Base-by-base conservation (phyloP, 2,888 invertebrate species). In the Coronaproctus castanopsis region DNA sequence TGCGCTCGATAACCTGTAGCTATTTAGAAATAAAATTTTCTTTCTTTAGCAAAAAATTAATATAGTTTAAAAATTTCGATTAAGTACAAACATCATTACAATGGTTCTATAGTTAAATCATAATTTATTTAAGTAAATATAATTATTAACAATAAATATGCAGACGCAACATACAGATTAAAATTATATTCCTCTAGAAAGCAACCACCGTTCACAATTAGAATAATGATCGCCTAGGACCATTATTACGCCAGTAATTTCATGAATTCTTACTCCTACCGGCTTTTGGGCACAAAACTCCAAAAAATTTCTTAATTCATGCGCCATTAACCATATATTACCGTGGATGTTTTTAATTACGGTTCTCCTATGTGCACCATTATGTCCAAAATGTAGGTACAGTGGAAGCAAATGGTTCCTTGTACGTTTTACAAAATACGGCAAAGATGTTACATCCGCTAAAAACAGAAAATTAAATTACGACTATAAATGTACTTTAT, bases 311-410 rank as follows among this genome's bases (percentile, higher is more conserved):
- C 78, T 78, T 51, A 91, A 69, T 64, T 86, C 84, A 50, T 78
- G 75, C 66, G 85, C 84, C 64, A 90, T 69, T 24, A 73, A 67
- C 87, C 90, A 90, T 66, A 93, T 87, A 69, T 95, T 85, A 1
- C 95, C 95, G 67, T 87, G 79, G 60, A 95, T 80, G 66, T 76
- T 77, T 62, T 73, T 78, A 1, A 95, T 72, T 22, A 71, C 66
- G 0, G 92, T 87, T 22, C 81, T 69, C 68, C 80, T 79, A 57
- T 80, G 77, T 52, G 71, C 70, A 5, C 86, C 85, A 63, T 83
- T 77, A 48, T 72, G 75, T 0, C 70, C 69, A 24, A 76, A 70
- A 0, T 71, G 59, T 61, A 88, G 71, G 72, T 91, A 91, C 21
- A 93, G 84, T 0, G 93, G 89, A 5, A 86, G 69, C 81, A 87